These are phyloP conservation scores for Urocitellus parryii DNA, from an alignment of 2,113 vertebrate species.

Conservation along the genomic window DNA sequence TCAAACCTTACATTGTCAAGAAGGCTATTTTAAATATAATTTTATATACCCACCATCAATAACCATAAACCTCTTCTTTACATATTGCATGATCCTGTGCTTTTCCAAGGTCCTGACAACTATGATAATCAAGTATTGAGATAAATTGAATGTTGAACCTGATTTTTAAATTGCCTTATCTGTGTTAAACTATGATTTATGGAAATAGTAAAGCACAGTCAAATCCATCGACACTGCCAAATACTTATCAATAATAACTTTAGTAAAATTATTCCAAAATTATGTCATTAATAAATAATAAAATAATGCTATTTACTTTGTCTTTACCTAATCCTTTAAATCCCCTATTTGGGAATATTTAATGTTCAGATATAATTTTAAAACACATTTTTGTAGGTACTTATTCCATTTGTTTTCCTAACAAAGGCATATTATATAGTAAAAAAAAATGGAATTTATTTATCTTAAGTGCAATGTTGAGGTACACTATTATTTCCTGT, in stretches of 20 bases:
- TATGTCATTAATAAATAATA: background rate
- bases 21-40: conserved; percentile 48
- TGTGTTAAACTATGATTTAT: background rate
- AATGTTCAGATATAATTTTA: background rate
- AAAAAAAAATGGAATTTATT: background rate
- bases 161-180: conserved; percentile 44
- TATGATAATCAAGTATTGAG: conserved; percentile 43
- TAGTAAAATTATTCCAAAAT: conserved; percentile 27
- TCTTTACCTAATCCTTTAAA: background rate
- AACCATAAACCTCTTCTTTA: conserved; percentile 15
- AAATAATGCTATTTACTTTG: background rate
- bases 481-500: background rate
- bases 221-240: background rate
- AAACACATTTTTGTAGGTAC: background rate
- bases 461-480: background rate
- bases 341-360: background rate
- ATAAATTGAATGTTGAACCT: conserved; percentile 42
- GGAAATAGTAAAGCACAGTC: background rate
- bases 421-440: background rate
- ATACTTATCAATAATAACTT: conserved; percentile 26
- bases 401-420: conserved; percentile 48
- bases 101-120: conserved; percentile 33
- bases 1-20: conserved; percentile 30
- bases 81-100: background rate
- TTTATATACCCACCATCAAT: background rate